These are phyloP conservation scores for Microctonus hyperodae DNA, from an alignment of 2,888 invertebrate species.

Conservation along the genomic window DNA sequence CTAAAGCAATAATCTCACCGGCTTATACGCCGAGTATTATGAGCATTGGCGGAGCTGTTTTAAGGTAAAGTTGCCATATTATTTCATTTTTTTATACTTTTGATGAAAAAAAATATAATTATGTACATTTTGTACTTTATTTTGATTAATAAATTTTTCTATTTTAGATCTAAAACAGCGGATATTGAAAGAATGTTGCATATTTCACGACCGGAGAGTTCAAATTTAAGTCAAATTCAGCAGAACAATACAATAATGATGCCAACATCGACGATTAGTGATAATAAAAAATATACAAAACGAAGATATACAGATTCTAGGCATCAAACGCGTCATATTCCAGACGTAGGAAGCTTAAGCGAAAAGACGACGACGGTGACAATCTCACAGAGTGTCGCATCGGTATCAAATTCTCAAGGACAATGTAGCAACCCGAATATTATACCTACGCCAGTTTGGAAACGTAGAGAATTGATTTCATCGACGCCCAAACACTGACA, in stretches of 20 bases:
- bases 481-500: slow-evolving; percentile 69
- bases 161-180: slow-evolving; percentile 69
- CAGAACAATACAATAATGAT: slow-evolving; percentile 62
- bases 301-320: slow-evolving; percentile 69
- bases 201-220: slow-evolving; percentile 63
- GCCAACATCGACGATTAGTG: slow-evolving; percentile 52
- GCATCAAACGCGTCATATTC: slow-evolving; percentile 69
- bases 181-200: slow-evolving; percentile 71
- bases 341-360: slow-evolving; percentile 65
- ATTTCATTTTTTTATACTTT: neutral
- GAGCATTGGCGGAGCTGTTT: slow-evolving; percentile 72
- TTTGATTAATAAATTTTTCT: neutral
- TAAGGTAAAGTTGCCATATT: slow-evolving; percentile 57
- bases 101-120: no score
- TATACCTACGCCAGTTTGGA: slow-evolving; percentile 70
- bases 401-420: slow-evolving; percentile 35
- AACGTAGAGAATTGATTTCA: slow-evolving; percentile 81
- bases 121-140: no score
- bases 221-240: slow-evolving; percentile 31
- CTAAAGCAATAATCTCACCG: slow-evolving; percentile 47
- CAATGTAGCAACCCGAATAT: slow-evolving; percentile 43
- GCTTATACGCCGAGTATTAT: slow-evolving; percentile 68
- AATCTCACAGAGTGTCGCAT: slow-evolving; percentile 44
- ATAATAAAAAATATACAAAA: slow-evolving; percentile 70
- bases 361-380: slow-evolving; percentile 46